These are phyloP conservation scores for Diplosoma virens DNA, from an alignment of 23 tunicate genomes.

Conservation along the genomic window DNA sequence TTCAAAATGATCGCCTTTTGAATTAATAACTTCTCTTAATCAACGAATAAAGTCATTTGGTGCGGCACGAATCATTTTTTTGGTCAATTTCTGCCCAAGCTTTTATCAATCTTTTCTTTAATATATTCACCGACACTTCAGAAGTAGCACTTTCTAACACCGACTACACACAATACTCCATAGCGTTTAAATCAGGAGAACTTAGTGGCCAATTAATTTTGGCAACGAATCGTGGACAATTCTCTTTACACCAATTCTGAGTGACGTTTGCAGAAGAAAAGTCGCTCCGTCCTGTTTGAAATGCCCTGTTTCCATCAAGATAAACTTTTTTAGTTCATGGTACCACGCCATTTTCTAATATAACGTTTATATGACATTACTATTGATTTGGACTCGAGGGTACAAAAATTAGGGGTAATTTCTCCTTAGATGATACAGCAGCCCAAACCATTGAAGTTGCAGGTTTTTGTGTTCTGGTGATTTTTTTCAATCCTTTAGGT, in stretches of 20 bases:
- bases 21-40: too few species aligned
- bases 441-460: background rate
- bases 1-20: too few species aligned
- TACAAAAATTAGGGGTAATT: background rate
- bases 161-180: background rate
- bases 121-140: too few species aligned
- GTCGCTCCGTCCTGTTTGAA: background rate
- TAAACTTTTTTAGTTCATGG: background rate
- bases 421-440: background rate
- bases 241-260: background rate
- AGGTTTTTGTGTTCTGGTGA: background rate
- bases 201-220: background rate
- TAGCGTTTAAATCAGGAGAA: background rate
- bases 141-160: too few species aligned
- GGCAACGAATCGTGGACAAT: background rate
- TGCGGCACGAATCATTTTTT: too few species aligned
- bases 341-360: too few species aligned
- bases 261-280: background rate
- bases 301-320: background rate
- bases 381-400: too few species aligned
- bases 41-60: too few species aligned
- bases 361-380: too few species aligned
- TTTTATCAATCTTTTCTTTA: too few species aligned
- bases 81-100: too few species aligned
- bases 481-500: background rate